A percentile compares a stretch with the other conserved stretches of the same genome.
Conservation (phyloP, 2,113 vertebrate species). For the Epinephelus fuscoguttatus region DNA sequence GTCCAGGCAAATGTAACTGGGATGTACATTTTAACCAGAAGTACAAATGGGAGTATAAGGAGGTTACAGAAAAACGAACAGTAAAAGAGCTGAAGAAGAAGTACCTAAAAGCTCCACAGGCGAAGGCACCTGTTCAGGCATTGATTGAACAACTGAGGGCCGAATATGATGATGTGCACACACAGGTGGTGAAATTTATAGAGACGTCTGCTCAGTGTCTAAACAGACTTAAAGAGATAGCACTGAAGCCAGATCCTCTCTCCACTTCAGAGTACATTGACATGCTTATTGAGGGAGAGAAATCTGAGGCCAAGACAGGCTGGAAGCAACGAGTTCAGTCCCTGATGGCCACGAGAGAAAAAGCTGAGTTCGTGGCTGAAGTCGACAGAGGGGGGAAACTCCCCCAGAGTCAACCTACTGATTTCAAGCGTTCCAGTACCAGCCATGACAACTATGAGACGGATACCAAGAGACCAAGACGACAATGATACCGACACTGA, state of each 20-base stretch:
- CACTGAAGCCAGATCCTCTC: slow-evolving; percentile 63
- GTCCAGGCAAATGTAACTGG: slow-evolving; percentile 52
- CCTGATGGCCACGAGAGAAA: neutral
- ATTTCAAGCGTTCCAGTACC: too few species aligned
- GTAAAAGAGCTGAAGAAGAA: slow-evolving; percentile 18
- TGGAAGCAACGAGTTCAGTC: slow-evolving; percentile 32
- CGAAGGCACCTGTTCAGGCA: neutral
- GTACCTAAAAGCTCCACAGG: slow-evolving; percentile 5
- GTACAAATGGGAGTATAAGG: neutral
- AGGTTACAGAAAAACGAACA: neutral
- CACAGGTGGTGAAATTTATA: neutral
- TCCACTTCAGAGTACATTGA: slow-evolving; percentile 66
- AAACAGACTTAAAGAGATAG: slow-evolving; percentile 60
- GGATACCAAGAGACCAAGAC: too few species aligned
- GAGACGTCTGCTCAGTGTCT: neutral
- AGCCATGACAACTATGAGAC: too few species aligned
- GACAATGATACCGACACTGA: too few species aligned
- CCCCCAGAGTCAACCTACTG: neutral
- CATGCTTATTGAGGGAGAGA: slow-evolving; percentile 56
- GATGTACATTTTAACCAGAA: slow-evolving; percentile 23
- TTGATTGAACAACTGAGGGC: neutral
- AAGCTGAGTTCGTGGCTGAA: slow-evolving; percentile 18
- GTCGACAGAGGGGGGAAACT: neutral
- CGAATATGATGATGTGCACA: neutral
- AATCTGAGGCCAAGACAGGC: slow-evolving; percentile 40